Percentiles rank a stretch among this genome's conserved stretches.
phyloP scores from a whole-genome alignment of 1,140 invertebrate genomes.

The Ephestia elutella region DNA sequence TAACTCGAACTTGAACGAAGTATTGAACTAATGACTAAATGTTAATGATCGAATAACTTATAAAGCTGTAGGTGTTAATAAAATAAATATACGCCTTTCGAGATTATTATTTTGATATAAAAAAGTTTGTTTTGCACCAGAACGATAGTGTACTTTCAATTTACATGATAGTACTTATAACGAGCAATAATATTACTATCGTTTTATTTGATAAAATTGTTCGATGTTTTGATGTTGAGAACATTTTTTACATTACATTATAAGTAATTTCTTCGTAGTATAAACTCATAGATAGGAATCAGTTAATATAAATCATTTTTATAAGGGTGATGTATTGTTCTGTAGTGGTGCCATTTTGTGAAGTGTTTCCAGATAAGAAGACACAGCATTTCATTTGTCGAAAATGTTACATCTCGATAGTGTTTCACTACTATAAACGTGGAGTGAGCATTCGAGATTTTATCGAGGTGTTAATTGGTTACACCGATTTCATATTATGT shows the following conservation, averaged over 20 bases:
- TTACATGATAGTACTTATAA: slow-evolving; percentile 31
- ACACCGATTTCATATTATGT: slow-evolving; percentile 14
- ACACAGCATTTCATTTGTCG: slow-evolving; percentile 13
- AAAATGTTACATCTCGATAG: slow-evolving; percentile 1
- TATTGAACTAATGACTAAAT: slow-evolving; percentile 40
- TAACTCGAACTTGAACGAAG: slow-evolving; percentile 52
- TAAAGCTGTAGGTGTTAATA: slow-evolving; percentile 52
- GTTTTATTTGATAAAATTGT: slow-evolving; percentile 25
- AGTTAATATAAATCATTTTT: slow-evolving; percentile 36
- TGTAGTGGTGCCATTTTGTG: slow-evolving; percentile 46
- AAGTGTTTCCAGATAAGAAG: slow-evolving; percentile 22
- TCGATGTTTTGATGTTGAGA: slow-evolving; percentile 34
- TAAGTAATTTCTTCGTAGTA: slow-evolving; percentile 36
- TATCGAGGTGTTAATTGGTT: slow-evolving; percentile 19
- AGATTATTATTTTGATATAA: slow-evolving; percentile 45
- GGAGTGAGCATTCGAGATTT: background rate
- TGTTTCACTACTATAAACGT: background rate
- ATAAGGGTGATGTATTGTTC: slow-evolving; percentile 38
- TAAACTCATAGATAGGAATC: slow-evolving; percentile 42
- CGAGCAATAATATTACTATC: slow-evolving; percentile 44
- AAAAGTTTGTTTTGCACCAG: slow-evolving; percentile 22
- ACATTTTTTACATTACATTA: slow-evolving; percentile 37
- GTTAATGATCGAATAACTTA: slow-evolving; percentile 37
- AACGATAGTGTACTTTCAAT: slow-evolving; percentile 29
- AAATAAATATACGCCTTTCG: slow-evolving; percentile 51